phyloP scores from a whole-genome alignment of 2,113 vertebrate genomes.

The Macquaria ambigua region DNA sequence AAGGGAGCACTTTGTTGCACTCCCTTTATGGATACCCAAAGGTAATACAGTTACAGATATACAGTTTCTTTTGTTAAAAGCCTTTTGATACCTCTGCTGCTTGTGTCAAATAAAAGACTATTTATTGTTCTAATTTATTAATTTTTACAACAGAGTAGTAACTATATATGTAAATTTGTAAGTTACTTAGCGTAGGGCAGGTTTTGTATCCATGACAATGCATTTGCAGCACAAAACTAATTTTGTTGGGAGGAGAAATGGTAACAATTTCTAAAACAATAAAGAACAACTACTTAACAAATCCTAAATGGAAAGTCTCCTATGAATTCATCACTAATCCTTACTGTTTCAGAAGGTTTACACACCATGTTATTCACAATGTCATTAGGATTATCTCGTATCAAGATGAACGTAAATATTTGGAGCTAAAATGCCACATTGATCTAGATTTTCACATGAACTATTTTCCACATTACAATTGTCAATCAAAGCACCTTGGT shows the following conservation, averaged over 20 bases:
- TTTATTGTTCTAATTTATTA: conserved; percentile 90
- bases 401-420: conserved; percentile 12
- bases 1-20: neutral
- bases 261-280: conserved; percentile 60
- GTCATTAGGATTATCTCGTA: neutral
- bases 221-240: conserved; percentile 46
- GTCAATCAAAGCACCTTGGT: conserved; percentile 6
- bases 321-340: neutral
- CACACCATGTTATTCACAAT: neutral
- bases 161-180: conserved; percentile 76
- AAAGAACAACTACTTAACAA: conserved; percentile 24
- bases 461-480: neutral
- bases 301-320: conserved; percentile 3
- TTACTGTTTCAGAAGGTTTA: conserved; percentile 8
- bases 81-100: conserved; percentile 83
- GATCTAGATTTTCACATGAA: conserved; percentile 8
- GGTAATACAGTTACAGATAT: conserved; percentile 25
- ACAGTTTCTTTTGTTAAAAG: conserved; percentile 57
- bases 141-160: conserved; percentile 73
- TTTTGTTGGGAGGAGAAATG: conserved; percentile 66
- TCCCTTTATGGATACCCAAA: conserved; percentile 22
- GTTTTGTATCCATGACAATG: conserved; percentile 64
- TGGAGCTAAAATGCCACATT: neutral
- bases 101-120: conserved; percentile 82
- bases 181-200: conserved; percentile 64